phyloP scores from a whole-genome alignment of 2,888 invertebrate genomes.

The Heliconius cydno region DNA sequence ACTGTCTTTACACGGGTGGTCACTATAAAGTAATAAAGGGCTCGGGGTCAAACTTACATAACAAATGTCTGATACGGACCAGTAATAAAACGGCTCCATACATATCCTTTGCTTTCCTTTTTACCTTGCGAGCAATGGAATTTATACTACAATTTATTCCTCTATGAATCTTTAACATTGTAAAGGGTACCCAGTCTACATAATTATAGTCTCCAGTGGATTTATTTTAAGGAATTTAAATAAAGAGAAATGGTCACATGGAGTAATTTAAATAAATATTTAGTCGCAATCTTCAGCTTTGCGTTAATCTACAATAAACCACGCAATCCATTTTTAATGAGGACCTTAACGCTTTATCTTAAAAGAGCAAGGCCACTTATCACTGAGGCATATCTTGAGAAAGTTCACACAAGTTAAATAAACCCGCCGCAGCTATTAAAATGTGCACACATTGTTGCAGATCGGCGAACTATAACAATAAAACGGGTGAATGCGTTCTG shows the following conservation, averaged over 20 bases:
- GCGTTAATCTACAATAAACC: conserved; percentile 26
- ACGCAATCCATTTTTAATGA: conserved; percentile 32
- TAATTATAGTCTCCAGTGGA: not conserved
- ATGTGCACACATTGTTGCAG: conserved; percentile 81
- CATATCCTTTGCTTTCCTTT: conserved; percentile 43
- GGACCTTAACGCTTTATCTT: conserved; percentile 36
- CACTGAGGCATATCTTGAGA: conserved; percentile 59
- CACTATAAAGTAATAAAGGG: conserved; percentile 56
- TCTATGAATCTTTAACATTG: conserved; percentile 29
- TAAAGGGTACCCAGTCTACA: conserved; percentile 1
- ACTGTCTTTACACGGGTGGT: conserved; percentile 56
- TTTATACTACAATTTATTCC: conserved; percentile 38
- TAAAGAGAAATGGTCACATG: conserved; percentile 12
- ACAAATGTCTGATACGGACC: conserved; percentile 47
- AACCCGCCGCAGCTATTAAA: conserved; percentile 58
- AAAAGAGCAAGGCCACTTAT: conserved; percentile 53
- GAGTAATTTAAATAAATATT: conserved; percentile 13
- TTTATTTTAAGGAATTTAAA: conserved; percentile 9
- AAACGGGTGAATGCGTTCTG: conserved; percentile 92
- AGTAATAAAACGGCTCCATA: conserved; percentile 50
- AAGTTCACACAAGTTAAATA: conserved; percentile 70
- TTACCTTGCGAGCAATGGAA: conserved; percentile 35
- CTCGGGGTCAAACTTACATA: conserved; percentile 53
- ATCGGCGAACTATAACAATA: conserved; percentile 95
- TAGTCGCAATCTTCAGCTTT: not conserved